Base-by-base conservation (phyloP, 2,888 invertebrate species). In the Chromoteleia sp. region DNA sequence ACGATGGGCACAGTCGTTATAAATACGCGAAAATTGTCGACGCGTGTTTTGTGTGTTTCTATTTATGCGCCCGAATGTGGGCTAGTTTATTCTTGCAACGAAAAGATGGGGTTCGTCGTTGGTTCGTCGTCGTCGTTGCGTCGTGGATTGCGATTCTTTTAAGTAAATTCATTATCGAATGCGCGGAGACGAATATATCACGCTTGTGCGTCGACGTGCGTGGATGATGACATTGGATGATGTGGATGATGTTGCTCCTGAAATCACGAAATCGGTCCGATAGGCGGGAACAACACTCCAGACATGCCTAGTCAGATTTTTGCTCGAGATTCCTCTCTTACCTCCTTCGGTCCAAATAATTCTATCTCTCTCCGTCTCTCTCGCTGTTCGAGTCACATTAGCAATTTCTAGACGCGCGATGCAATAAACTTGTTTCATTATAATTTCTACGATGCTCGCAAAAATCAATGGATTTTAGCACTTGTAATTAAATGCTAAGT, bases 231-330 rank as follows among this genome's bases (percentile, higher is more conserved):
- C 80, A 80, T 75, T 75, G 80, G 5, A 33, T n/a, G n/a, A n/a
- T n/a, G n/a, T n/a, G n/a, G n/a, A n/a, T 75, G 54, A 76, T 67
- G 81, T 75, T 71, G 76, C 76, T 58, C 65, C 76, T 65, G 61
- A 71, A 76, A 76, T 71, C 58, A 76, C 76, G 68, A 75, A 81
- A 81, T 76, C 70, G 74, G 81, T 76, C 56, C 63, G 19, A 81
- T 81, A 81, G 71, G 58, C 65, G 63, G 58, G 68, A 59, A 52
- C 54, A 73, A 61, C 65, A 80, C 75, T 71, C 70, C 65, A 81
- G 81, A 81, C 71, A 54, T 81, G 76, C 81, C 75, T 75, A 76
- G 81, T 76, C 81, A 81, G 76, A 76, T 76, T 81, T 81, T 76
- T 75, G 50, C 76, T 71, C 81, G 39, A 71, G 52, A 54, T 58